Base-by-base conservation (phyloP, 2,888 invertebrate species). In the Euzetes globulus region DNA sequence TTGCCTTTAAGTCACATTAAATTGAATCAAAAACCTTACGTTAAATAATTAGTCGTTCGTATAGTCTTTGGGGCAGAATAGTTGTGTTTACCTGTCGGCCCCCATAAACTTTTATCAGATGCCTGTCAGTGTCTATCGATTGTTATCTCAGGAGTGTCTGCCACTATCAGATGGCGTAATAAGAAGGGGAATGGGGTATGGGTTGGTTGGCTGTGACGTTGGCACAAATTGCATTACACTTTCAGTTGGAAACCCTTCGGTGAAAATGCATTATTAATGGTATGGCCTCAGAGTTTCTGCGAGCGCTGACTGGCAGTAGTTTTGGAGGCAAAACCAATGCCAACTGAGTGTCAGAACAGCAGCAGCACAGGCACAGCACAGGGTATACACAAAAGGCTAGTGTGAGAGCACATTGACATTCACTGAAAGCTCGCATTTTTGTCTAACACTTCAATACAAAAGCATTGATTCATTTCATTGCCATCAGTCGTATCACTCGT, bases 371-470 rank as follows among this genome's bases (percentile, higher is more conserved):
- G 41, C 2, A 47, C 15, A 47, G 47, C 15, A 47, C 52, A 52
- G 9, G 19, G n/a, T n/a, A n/a, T 7, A 55, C 25, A 55, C 52
- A 52, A 52, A 52, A 19, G n/a, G 19, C 55, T 22, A 13, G 7
- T 22, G 55, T 55, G 55, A 55, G 55, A 55, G 55, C 55, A 55
- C 55, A 55, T 55, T 55, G 55, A 55, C 55, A 55, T 55, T 55
- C 55, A 55, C 6, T 19, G 52, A 19, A 17, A 19, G 7, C 52
- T 52, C 52, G 52, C 52, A 52, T 52, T 52, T 55, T 55, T 55
- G 55, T 55, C 55, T 55, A 17, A 55, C 47, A 55, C 55, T 55
- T 22, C 22, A 11, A 47, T 47, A 47, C 33, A 33, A 33, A 33
- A 33, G 33, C 33, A 33, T 33, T 33, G 33, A 33, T 33, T 33